Conservation (phyloP, 2,797 vertebrate genomes). For the Melanotaenia nigrans region DNA sequence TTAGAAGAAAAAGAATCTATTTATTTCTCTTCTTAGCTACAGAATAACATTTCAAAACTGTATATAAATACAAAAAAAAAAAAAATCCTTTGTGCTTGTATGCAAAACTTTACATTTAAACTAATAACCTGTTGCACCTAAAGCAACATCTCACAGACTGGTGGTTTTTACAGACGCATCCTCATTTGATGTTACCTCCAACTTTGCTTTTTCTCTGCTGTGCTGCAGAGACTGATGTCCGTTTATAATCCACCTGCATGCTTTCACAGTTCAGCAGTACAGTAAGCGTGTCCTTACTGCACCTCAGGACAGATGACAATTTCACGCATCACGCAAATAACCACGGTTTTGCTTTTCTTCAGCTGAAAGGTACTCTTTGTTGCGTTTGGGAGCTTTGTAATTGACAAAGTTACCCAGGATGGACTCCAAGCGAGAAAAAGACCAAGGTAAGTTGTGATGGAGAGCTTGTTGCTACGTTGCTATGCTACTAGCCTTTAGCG, state of each 20-base stretch:
- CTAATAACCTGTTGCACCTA: conserved; percentile 9
- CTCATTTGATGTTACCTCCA: not conserved
- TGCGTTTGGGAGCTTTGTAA: conserved; percentile 13
- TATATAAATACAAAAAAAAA: no score
- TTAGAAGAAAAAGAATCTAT: no score
- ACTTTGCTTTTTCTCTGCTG: not conserved
- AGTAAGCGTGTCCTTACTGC: conserved; percentile 43
- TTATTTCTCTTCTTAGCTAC: not conserved
- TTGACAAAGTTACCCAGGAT: conserved; percentile 62
- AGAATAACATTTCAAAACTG: no score
- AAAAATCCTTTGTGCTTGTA: not conserved
- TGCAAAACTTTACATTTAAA: conserved; percentile 2
- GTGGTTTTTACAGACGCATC: not conserved
- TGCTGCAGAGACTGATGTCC: conserved; percentile 45
- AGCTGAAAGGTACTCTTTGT: conserved; percentile 6
- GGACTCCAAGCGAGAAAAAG: conserved; percentile 83
- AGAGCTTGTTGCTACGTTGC: conserved; percentile 71
- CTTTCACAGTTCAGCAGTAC: conserved; percentile 38
- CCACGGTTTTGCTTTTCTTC: conserved; percentile 11
- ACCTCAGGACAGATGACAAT: conserved; percentile 61
- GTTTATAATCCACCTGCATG: conserved; percentile 61
- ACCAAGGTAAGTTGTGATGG: conserved; percentile 79
- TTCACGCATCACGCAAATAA: conserved; percentile 31
- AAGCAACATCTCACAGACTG: not conserved
- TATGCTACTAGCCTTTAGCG: conserved; percentile 62